phyloP scores from a whole-genome alignment of 2,888 invertebrate genomes.

The Brachycybe producta region DNA sequence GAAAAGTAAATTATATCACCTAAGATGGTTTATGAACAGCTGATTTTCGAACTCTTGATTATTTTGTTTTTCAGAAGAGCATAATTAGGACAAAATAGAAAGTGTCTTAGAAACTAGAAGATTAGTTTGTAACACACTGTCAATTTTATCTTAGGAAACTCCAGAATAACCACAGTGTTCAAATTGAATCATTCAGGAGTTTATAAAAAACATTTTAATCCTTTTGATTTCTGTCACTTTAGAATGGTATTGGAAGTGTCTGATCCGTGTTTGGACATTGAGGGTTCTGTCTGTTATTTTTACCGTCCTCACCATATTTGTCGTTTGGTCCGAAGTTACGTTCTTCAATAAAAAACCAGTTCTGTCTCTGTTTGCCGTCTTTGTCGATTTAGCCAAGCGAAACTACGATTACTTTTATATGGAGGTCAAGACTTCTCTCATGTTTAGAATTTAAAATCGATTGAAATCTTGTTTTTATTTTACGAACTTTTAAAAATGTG shows the following conservation, averaged over 20 bases:
- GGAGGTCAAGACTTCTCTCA: slow-evolving; percentile 49
- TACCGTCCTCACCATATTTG: slow-evolving; percentile 66
- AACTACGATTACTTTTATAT: slow-evolving; percentile 87
- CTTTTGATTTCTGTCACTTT: slow-evolving; percentile 22
- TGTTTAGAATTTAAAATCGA: not conserved
- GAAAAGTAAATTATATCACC: too few relatives aligned
- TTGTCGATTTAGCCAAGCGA: slow-evolving; percentile 64
- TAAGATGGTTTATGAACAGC: too few relatives aligned
- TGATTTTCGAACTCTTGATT: too few relatives aligned
- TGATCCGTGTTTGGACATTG: slow-evolving; percentile 60
- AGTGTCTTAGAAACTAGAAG: too few relatives aligned
- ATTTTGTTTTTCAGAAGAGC: too few relatives aligned
- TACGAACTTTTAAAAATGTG: slow-evolving; percentile 29
- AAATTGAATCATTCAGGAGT: too few relatives aligned
- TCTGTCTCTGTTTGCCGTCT: slow-evolving; percentile 89
- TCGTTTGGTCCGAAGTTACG: slow-evolving; percentile 99
- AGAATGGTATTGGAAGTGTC: slow-evolving; percentile 98
- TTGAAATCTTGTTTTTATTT: not conserved
- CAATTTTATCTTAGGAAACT: too few relatives aligned
- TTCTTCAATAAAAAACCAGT: slow-evolving; percentile 89
- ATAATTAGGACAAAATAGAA: too few relatives aligned
- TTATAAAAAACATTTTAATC: too few relatives aligned
- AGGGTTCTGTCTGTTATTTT: slow-evolving; percentile 57
- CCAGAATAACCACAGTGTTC: too few relatives aligned
- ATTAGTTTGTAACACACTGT: too few relatives aligned